These are phyloP conservation scores for Rutilus rutilus DNA, from an alignment of 2,113 vertebrate genomes.

Conservation along the genomic window DNA sequence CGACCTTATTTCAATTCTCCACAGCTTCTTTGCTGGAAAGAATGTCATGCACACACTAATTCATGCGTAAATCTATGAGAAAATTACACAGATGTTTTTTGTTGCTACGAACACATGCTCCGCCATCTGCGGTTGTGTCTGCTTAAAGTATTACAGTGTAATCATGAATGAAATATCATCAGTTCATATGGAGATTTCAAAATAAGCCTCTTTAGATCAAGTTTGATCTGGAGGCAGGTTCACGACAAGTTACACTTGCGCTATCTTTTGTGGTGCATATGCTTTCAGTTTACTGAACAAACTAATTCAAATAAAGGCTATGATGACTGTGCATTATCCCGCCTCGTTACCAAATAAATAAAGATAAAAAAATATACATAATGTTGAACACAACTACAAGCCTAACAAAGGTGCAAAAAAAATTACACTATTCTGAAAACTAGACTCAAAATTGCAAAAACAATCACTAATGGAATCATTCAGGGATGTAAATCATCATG, in stretches of 20 bases:
- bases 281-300: background rate
- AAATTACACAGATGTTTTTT: conserved; percentile 53
- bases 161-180: conserved; percentile 48
- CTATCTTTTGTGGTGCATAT: background rate
- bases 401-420: background rate
- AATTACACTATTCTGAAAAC: background rate
- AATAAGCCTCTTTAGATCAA: conserved; percentile 16
- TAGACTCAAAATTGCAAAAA: background rate
- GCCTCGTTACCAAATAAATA: background rate
- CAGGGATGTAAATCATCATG: background rate
- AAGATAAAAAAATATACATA: background rate
- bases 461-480: background rate
- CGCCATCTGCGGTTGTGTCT: conserved; percentile 50
- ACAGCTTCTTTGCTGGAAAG: conserved; percentile 12
- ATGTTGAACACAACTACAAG: background rate
- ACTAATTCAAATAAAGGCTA: background rate
- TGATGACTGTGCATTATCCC: background rate
- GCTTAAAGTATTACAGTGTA: conserved; percentile 21
- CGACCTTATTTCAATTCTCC: background rate
- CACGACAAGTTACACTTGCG: background rate
- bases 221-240: background rate
- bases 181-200: conserved; percentile 16
- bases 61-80: conserved; percentile 12
- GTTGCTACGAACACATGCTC: conserved; percentile 40
- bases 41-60: conserved; percentile 18